Conservation (phyloP, 2,888 invertebrate genomes). For the Furcula furcula region DNA sequence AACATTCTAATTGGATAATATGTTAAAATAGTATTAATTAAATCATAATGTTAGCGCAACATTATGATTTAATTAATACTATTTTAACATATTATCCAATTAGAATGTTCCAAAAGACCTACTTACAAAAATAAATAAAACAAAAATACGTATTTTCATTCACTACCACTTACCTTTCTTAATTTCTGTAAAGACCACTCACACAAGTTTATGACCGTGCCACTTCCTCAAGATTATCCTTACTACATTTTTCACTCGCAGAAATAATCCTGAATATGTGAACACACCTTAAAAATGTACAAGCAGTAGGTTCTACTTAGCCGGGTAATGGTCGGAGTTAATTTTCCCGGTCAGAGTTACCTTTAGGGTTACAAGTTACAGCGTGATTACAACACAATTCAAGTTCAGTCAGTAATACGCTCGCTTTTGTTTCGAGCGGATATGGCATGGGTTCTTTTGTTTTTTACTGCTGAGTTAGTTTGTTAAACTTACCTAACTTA, state of each 20-base stretch:
- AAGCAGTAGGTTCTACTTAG: constrained; percentile 20
- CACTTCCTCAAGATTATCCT: constrained; percentile 12
- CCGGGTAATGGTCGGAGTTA: constrained; percentile 58
- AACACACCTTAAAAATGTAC: constrained; percentile 30
- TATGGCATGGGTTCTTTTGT: constrained; percentile 11
- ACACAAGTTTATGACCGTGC: constrained; percentile 6
- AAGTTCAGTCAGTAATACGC: constrained; percentile 18
- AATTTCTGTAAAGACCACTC: constrained; percentile 2
- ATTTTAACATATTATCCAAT: too few relatives aligned
- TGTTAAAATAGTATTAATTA: too few relatives aligned
- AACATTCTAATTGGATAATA: too few relatives aligned
- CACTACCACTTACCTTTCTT: too few relatives aligned
- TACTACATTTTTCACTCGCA: constrained; percentile 16
- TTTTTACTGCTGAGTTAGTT: constrained; percentile 16
- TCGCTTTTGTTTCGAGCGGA: constrained; percentile 9
- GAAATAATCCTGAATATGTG: constrained; percentile 17
- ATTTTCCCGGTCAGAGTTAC: constrained; percentile 64
- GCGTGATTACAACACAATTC: constrained; percentile 46
- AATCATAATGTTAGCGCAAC: too few relatives aligned
- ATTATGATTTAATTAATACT: too few relatives aligned
- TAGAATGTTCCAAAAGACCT: too few relatives aligned
- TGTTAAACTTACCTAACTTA: too few relatives aligned
- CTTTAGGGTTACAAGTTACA: constrained; percentile 47
- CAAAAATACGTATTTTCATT: too few relatives aligned
- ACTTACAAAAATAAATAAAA: too few relatives aligned